These are phyloP conservation scores for Agrotis exclamationis DNA, from an alignment of 2,888 invertebrate species.

Conservation along the genomic window DNA sequence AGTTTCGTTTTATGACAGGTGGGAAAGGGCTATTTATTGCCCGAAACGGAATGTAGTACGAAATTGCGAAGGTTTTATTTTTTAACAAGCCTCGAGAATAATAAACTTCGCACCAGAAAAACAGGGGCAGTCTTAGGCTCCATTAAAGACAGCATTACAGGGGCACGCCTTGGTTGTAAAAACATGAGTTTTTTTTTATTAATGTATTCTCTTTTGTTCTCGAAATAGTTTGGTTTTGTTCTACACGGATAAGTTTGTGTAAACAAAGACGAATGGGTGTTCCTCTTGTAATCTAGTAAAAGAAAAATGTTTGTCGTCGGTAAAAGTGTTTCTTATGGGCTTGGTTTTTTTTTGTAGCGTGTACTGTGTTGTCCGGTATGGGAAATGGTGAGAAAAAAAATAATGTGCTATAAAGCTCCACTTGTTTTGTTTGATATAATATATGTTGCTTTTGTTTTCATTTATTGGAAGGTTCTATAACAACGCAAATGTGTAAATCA, in stretches of 20 bases:
- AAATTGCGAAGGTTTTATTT: conserved; percentile 28
- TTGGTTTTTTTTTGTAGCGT: conserved; percentile 9
- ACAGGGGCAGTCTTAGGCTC: conserved; percentile 30
- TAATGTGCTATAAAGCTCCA: conserved; percentile 18
- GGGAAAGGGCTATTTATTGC: conserved; percentile 17
- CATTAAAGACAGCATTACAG: conserved; percentile 57
- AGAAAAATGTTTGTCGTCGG: conserved; percentile 56
- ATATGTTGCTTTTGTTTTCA: conserved; percentile 29
- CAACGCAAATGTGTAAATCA: conserved; percentile 21
- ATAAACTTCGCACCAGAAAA: conserved; percentile 37
- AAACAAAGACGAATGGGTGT: conserved; percentile 61
- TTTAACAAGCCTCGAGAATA: conserved; percentile 23
- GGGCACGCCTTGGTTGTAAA: conserved; percentile 40
- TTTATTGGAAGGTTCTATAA: background rate
- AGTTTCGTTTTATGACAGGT: conserved; percentile 23
- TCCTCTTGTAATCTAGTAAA: conserved; percentile 55
- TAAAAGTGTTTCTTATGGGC: conserved; percentile 43
- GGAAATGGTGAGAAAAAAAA: conserved; percentile 51
- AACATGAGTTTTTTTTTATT: conserved; percentile 60
- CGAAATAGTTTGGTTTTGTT: conserved; percentile 67
- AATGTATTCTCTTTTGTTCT: conserved; percentile 67
- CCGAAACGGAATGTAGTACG: conserved; percentile 1
- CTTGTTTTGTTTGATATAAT: conserved; percentile 47
- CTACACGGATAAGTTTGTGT: conserved; percentile 57
- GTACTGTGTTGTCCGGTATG: conserved; percentile 26